Base-by-base conservation (phyloP, 53 echinoderm and acorn worm species). In the Actinopyga echinites region DNA sequence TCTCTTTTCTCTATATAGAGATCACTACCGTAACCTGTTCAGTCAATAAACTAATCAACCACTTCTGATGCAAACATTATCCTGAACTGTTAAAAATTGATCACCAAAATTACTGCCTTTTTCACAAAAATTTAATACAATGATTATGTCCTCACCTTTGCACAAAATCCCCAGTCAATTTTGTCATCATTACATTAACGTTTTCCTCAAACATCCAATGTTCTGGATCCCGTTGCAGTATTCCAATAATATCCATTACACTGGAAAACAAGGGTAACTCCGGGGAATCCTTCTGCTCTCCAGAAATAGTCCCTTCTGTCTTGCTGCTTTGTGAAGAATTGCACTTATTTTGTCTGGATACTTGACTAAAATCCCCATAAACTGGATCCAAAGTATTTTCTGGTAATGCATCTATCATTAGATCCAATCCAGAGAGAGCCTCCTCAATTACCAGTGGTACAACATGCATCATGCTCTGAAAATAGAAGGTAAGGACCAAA, bases 151-250 rank as follows among this genome's bases (percentile, higher is more conserved):
- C 33, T 74, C 26, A 74, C 75, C 49, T 74, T 52, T 74, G 38
- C 4, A 74, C 26, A 29, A 53, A 74, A 74, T 74, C 75, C 12
- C 75, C 75, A 4, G 53, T n/a, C 49, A 74, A 30, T 29, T 74
- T 74, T 74, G 15, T 74, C 75, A 74, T 29, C 75, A 74, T 10
- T 8, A 24, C 24, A 24, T 40, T 42, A 8, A 74, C 13, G 12
- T 74, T 74, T 26, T 74, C 75, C 24, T 74, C 75, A 74, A 74
- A 74, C 22, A 74, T 44, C 75, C 75, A 74, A 29, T 74, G 75
- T 22, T 24, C 52, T 2, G 40, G 75, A 25, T 74, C 75, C 29
- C 19, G 40, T 19, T 74, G 75, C 19, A 74, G 53, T 22, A 74
- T 25, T 21, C 75, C 53, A 0, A 74, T 17, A 19, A 52, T 74